These are phyloP conservation scores for Potorous gilbertii DNA, from an alignment of 2,797 vertebrate species.

Conservation along the genomic window DNA sequence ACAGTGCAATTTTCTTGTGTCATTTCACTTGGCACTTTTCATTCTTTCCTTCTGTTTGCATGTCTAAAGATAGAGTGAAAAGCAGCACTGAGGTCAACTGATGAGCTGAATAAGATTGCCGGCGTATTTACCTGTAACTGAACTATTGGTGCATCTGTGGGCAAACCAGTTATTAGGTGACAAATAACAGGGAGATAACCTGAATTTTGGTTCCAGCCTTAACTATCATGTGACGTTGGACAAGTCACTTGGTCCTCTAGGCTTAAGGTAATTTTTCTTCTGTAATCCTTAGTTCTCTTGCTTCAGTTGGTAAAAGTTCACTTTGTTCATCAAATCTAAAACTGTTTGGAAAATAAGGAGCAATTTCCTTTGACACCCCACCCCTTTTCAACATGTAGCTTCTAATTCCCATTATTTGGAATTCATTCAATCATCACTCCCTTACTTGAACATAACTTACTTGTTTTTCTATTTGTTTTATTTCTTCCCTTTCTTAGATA, in stretches of 20 bases:
- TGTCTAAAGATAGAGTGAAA: constrained; percentile 62
- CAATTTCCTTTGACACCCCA: background rate
- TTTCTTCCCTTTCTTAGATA: background rate
- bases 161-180: background rate
- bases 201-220: background rate
- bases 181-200: too few relatives aligned
- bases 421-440: background rate
- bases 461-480: background rate
- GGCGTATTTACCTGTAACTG: background rate
- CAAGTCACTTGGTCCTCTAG: background rate
- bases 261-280: background rate
- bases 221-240: background rate
- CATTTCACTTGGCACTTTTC: constrained; percentile 65
- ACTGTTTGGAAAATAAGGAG: background rate
- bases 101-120: constrained; percentile 4
- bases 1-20: constrained; percentile 72
- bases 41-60: constrained; percentile 66
- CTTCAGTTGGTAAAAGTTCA: background rate
- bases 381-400: background rate
- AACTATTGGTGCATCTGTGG: background rate
- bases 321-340: background rate
- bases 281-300: background rate
- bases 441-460: background rate
- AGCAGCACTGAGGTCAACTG: constrained; percentile 57
- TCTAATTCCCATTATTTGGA: background rate